phyloP scores from a whole-genome alignment of 2,113 vertebrate species.

The Lepus americanus region DNA sequence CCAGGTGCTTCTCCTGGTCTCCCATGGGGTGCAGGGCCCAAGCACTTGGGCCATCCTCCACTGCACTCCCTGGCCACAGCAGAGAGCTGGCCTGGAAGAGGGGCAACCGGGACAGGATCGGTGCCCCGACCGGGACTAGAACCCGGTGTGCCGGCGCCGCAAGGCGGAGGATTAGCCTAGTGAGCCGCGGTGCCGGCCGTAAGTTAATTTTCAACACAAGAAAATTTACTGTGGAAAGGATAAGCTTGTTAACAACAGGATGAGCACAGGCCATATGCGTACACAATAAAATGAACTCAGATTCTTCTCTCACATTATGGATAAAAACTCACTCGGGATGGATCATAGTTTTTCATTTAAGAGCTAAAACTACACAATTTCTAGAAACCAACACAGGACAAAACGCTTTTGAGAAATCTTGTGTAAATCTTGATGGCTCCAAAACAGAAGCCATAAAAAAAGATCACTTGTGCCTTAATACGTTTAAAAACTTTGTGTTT shows the following conservation, averaged over 20 bases:
- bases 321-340: neutral
- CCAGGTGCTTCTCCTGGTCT: too few relatives aligned
- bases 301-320: neutral
- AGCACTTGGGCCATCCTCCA: too few relatives aligned
- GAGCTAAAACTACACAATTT: neutral
- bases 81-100: too few relatives aligned
- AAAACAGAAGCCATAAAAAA: neutral
- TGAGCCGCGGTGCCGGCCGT: too few relatives aligned
- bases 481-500: slow-evolving; percentile 31
- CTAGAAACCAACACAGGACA: neutral
- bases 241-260: neutral
- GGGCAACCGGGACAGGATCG: too few relatives aligned
- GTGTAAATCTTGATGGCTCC: neutral
- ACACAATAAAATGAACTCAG: neutral
- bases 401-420: slow-evolving; percentile 10
- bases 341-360: neutral
- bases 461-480: neutral
- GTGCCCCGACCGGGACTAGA: too few relatives aligned
- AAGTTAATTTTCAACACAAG: neutral
- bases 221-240: neutral
- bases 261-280: neutral
- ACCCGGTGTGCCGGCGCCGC: too few relatives aligned
- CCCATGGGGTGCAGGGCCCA: too few relatives aligned
- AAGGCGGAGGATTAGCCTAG: too few relatives aligned
- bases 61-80: too few relatives aligned